Evolutionary conservation across 2,888 invertebrate species (phyloP).

Genomic region (Lithophane semibrunnea): DNA sequence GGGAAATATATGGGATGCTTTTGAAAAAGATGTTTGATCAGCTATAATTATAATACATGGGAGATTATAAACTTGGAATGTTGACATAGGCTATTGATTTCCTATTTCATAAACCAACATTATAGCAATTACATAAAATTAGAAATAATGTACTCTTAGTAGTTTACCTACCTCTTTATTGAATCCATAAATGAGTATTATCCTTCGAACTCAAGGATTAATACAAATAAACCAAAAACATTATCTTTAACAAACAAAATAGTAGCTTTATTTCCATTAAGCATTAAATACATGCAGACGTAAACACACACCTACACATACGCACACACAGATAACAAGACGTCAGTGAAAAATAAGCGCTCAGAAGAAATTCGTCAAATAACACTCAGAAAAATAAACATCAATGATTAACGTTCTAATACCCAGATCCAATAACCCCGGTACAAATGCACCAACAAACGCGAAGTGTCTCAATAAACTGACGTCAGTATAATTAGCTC

Average conservation of each 20-base stretch:
- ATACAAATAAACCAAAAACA: background rate
- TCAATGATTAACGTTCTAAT: constrained; percentile 24
- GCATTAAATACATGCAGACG: background rate
- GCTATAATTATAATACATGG: too few species aligned
- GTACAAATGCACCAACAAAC: constrained; percentile 52
- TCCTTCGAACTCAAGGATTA: background rate
- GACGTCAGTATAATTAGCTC: constrained; percentile 73
- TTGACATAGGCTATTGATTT: background rate
- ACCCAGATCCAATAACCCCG: constrained; percentile 28
- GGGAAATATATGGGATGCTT: background rate
- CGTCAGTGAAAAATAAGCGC: background rate
- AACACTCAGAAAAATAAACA: constrained; percentile 4
- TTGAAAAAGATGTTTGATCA: background rate
- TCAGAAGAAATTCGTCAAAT: background rate
- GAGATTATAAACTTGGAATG: background rate
- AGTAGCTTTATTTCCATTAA: background rate
- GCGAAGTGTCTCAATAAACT: constrained; percentile 65
- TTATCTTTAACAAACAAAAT: background rate
- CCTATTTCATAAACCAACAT: background rate
- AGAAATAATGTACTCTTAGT: background rate
- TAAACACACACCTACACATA: background rate
- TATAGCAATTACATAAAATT: background rate
- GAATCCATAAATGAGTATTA: background rate
- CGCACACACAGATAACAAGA: too few species aligned
- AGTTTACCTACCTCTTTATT: background rate